Base-by-base conservation (phyloP, 2,888 invertebrate genomes). In the Mystacides longicornis region DNA sequence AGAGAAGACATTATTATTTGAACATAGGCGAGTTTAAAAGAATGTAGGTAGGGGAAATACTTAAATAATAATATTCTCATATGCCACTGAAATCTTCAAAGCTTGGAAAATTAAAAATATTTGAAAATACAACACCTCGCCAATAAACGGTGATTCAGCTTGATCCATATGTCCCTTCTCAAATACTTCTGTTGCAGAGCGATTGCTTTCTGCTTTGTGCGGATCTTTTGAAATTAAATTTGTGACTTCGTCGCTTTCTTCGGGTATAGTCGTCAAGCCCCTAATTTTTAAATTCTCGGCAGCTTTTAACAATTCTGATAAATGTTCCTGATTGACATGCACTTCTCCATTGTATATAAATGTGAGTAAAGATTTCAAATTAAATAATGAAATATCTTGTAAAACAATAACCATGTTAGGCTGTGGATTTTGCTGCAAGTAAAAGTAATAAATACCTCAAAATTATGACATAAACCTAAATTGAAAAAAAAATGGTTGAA, bases 311-410 rank as follows among this genome's bases (percentile, higher is more conserved):
- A 86, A 71, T 54, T 83, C 76, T 43, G 82, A 81, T 62, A 86
- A 71, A 65, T 84, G 83, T 64, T 85, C 83, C 65, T 86, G 84
- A 48, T 83, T 82, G 48, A 86, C 83, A 70, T 84, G 83, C 19
- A 86, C 86, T 69, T 86, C 86, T 4, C 86, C 86, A 65, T 85
- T 82, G 67, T 86, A 86, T 79, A 86, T 85, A 68, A 86, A 86
- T 65, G 81, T 80, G 62, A 86, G 72, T 49, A 86, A 67, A 23
- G 83, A 81, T 64, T 80, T 78, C 65, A 86, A 70, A 64, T 85
- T 84, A 61, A 77, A 77, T 62, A 81, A 81, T 67, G 82, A 80
- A 64, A 86, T 83, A 73, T 86, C 86, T 69, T 85, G 82, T 57
- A 86, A 77, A 64, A 86, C 85, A 73, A 86, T 83, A 69, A 86